phyloP scores from a whole-genome alignment of 2,797 vertebrate genomes.

The Loris lydekkerianus region DNA sequence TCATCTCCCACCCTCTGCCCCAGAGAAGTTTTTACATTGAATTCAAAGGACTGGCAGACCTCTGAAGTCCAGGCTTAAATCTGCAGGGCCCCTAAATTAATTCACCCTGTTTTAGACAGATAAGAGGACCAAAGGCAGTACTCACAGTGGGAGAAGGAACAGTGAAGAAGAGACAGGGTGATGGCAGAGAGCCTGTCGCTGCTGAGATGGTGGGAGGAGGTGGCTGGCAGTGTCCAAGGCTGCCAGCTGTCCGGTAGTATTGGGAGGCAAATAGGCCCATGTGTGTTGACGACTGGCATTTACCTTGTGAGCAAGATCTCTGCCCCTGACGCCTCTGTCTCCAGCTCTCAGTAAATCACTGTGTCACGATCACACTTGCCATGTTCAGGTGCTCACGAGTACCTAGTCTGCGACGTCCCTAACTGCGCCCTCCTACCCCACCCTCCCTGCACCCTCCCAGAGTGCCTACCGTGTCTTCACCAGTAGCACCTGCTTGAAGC shows the following conservation, averaged over 20 bases:
- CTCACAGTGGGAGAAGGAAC: background rate
- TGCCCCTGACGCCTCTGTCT: background rate
- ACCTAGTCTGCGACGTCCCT: slow-evolving; percentile 22
- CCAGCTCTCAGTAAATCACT: background rate
- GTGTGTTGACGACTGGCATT: background rate
- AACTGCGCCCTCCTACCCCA: background rate
- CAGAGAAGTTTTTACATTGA: background rate
- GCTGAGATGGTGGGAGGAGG: background rate
- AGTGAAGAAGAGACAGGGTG: background rate
- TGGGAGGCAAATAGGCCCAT: background rate
- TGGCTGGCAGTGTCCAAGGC: background rate
- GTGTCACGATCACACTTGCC: background rate
- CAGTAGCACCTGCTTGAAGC: slow-evolving; percentile 98
- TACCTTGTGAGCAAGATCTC: background rate
- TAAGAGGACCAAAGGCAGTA: background rate
- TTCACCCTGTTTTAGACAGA: background rate
- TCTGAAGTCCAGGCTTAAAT: slow-evolving; percentile 3
- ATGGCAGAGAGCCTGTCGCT: background rate
- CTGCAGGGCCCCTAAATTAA: background rate
- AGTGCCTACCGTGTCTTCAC: slow-evolving; percentile 98
- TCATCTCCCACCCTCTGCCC: background rate
- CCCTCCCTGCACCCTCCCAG: slow-evolving; percentile 84
- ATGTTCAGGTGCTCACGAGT: background rate
- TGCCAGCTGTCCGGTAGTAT: accelerated
- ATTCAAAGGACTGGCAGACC: background rate